Base-by-base conservation (phyloP, 2,888 invertebrate species). In the Parthenolecanium corni region DNA sequence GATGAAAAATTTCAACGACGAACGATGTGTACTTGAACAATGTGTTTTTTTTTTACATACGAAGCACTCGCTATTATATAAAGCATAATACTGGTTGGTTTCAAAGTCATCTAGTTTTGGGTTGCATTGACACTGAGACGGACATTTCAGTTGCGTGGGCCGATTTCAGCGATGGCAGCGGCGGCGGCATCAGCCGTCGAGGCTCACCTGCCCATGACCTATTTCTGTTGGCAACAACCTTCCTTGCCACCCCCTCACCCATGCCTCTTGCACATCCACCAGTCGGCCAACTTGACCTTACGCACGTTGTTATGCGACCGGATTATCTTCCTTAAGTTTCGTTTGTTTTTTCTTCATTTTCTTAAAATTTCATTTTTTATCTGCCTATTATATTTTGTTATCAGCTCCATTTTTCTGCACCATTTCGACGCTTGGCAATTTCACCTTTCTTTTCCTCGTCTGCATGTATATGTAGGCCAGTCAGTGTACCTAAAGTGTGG, bases 121-220 rank as follows among this genome's bases (percentile, higher is more conserved):
- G 49, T 61, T 61, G 61, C 61, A 61, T 61, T 61, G 61, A 61
- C 61, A 61, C 47, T 61, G 61, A 61, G 61, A 61, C 61, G 61
- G 51, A 61, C 61, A 61, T 61, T 61, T 61, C 24, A 61, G 61
- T 61, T 61, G 61, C 61, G 61, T 61, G 61, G 61, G 61, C 51
- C 51, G 61, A 61, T 51, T 61, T 61, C 36, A 61, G 61, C 31
- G 31, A 9, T 9, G 9, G 31, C 31, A 31, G 31, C 31, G 4
- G 31, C 31, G 9, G 31, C 9, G 4, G 31, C 31, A 31, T 4
- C 31, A 31, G 31, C 31, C 12, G 31, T 20, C 47, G 61, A 36
- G 51, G 61, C 51, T 61, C 47, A 40, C 61, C 40, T 51, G 61
- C 61, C 61, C 61, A 61, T 61, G 61, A 61, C 61, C 61, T 61